Conservation (phyloP, 2,797 vertebrate genomes). For the Dermochelys coriacea region DNA sequence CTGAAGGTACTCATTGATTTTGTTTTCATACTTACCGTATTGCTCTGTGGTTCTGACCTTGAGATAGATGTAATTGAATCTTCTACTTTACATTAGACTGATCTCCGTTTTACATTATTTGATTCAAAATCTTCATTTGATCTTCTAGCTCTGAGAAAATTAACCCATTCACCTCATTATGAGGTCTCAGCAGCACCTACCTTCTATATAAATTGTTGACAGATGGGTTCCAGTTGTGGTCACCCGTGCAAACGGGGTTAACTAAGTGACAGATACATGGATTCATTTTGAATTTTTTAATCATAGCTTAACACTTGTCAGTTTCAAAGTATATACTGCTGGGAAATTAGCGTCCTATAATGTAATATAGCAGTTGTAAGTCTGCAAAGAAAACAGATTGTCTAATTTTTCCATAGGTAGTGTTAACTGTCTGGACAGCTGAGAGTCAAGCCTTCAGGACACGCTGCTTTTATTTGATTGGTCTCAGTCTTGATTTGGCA, state of each 20-base stretch:
- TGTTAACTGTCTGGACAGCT: slow-evolving; percentile 69
- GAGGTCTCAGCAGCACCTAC: not conserved
- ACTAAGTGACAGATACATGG: not conserved
- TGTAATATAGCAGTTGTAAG: not conserved
- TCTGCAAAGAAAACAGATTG: slow-evolving; percentile 10
- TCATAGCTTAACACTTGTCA: not conserved
- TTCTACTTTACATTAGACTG: not conserved
- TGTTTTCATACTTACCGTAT: not conserved
- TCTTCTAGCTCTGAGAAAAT: not conserved
- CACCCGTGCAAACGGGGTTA: not conserved
- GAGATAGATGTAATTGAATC: not conserved
- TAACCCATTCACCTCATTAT: not conserved
- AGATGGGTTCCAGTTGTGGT: not conserved
- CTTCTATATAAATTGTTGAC: not conserved
- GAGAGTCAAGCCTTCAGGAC: slow-evolving; percentile 39
- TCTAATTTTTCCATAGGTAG: slow-evolving; percentile 18
- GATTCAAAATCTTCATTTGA: not conserved
- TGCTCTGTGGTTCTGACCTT: not conserved
- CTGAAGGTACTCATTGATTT: not conserved
- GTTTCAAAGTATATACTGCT: not conserved
- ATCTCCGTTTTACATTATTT: not conserved
- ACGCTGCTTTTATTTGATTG: slow-evolving; percentile 65
- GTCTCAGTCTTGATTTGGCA: slow-evolving; percentile 58
- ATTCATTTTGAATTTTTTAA: slow-evolving; percentile 25
- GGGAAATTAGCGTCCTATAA: slow-evolving; percentile 35